A percentile compares a stretch with the other conserved stretches of the same genome.
Conservation (phyloP, 2,888 invertebrate genomes). For the Lithophane ornitopus region DNA sequence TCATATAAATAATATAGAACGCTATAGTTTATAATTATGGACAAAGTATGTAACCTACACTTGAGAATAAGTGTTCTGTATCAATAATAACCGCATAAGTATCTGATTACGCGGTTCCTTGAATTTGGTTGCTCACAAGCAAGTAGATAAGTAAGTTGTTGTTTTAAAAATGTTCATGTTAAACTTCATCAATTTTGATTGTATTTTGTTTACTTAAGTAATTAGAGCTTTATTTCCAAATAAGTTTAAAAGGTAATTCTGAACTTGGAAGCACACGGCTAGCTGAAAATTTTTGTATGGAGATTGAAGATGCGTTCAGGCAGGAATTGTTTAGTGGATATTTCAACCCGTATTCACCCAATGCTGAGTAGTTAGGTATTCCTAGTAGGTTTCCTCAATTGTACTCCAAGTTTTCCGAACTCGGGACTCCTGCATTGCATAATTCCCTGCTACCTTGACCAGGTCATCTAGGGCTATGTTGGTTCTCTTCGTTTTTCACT, state of each 20-base stretch:
- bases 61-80: slow-evolving; percentile 66
- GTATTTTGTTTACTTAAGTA: not conserved
- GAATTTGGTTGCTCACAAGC: slow-evolving; percentile 63
- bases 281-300: not conserved
- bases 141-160: slow-evolving; percentile 27
- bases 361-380: not conserved
- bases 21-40: slow-evolving; percentile 30
- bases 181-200: slow-evolving; percentile 12
- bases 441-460: not conserved
- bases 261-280: not conserved
- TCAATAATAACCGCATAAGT: slow-evolving; percentile 67
- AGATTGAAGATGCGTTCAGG: not conserved
- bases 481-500: not conserved
- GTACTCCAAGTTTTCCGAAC: not conserved
- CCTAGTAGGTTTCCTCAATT: not conserved
- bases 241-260: not conserved
- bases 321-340: not conserved
- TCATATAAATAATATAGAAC: slow-evolving; percentile 20
- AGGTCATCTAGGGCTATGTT: not conserved
- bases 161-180: slow-evolving; percentile 18
- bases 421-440: not conserved
- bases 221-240: not conserved
- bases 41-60: slow-evolving; percentile 59
- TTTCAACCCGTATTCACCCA: not conserved
- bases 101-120: slow-evolving; percentile 67